Percentiles rank a stretch among this genome's conserved stretches.
phyloP scores from a whole-genome alignment of 1,140 invertebrate species.

The Saccostrea echinata region DNA sequence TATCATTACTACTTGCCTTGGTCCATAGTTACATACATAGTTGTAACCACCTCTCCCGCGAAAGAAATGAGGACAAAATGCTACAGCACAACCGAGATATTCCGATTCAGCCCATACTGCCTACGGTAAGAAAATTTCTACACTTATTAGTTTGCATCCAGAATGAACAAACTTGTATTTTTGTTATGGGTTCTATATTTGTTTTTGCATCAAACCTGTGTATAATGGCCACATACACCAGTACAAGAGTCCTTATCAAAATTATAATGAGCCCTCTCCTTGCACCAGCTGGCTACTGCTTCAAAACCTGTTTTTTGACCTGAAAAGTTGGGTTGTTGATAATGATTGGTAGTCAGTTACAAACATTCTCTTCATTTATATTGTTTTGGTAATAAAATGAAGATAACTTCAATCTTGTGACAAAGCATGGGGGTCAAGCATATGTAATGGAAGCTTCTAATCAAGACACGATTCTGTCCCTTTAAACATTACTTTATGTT shows the following conservation, averaged over 20 bases:
- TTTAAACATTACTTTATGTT: too few relatives aligned
- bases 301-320: neutral
- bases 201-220: neutral
- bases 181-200: neutral
- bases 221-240: neutral
- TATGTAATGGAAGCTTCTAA: neutral
- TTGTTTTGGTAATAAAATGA: neutral
- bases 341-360: neutral
- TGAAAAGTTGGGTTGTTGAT: neutral
- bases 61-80: neutral
- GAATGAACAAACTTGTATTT: neutral
- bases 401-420: neutral
- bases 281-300: neutral
- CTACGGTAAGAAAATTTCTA: neutral
- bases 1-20: neutral
- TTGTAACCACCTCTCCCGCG: neutral
- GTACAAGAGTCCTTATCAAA: neutral
- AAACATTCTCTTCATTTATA: neutral
- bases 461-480: too few relatives aligned
- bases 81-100: neutral
- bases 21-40: slow-evolving; percentile 18
- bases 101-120: neutral
- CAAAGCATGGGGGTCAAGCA: neutral
- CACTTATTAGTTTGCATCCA: neutral
- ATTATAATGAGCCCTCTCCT: neutral